These are phyloP conservation scores for Ostrea edulis DNA, from an alignment of 1,140 invertebrate genomes.

Conservation along the genomic window DNA sequence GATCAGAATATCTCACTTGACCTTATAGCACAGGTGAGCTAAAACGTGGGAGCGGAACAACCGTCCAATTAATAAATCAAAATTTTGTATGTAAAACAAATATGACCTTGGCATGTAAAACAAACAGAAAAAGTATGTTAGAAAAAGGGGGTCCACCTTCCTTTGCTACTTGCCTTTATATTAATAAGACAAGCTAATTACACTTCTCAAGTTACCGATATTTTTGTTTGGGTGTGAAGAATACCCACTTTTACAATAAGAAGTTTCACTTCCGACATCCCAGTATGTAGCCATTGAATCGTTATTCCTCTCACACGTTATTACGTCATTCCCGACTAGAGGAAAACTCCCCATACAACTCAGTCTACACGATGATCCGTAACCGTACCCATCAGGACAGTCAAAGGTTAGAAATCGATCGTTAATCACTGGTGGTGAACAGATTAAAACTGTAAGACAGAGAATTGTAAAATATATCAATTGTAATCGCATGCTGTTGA, in stretches of 20 bases:
- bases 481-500: neutral
- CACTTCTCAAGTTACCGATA: neutral
- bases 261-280: neutral
- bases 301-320: slow-evolving; percentile 3
- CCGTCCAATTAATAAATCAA: too few relatives aligned
- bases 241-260: neutral
- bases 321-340: neutral
- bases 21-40: too few relatives aligned
- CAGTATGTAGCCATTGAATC: slow-evolving; percentile 2
- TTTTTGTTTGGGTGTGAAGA: neutral
- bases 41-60: too few relatives aligned
- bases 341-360: slow-evolving; percentile 13
- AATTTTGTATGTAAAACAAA: too few relatives aligned
- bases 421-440: neutral
- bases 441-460: neutral
- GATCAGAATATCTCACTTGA: too few relatives aligned
- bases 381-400: neutral
- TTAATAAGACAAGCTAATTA: neutral
- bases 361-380: neutral
- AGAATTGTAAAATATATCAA: neutral
- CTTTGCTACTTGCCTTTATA: too few relatives aligned
- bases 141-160: too few relatives aligned
- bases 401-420: neutral
- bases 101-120: too few relatives aligned
- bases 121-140: too few relatives aligned